Base-by-base conservation (phyloP, 2,888 invertebrate genomes). In the Tridacna crocea region DNA sequence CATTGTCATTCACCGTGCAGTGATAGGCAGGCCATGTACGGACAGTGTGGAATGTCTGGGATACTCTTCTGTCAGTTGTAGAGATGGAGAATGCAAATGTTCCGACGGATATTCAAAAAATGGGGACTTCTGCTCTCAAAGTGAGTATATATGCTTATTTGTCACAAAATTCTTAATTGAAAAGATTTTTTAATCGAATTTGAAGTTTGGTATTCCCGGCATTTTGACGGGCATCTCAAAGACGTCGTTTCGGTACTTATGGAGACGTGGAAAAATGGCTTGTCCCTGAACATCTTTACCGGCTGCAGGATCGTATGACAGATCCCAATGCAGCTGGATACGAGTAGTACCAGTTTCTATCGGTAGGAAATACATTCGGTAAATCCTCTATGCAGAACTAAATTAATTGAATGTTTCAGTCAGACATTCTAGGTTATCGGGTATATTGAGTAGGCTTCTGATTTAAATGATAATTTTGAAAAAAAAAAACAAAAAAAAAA, bases 81-180 rank as follows among this genome's bases (percentile, higher is more conserved):
- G 68, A 15, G 47, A 46, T n/a, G 47, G 47, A 17, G 0, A 19
- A 19, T 68, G 68, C 27, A 19, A 68, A 11, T 68, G 68, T n/a
- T 26, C 15, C n/a, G n/a, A 36, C n/a, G 68, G 68, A 2, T 68
- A 68, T 19, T 8, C 36, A 0, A 2, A 46, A 46, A 46, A 0
- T 27, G 68, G 68, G n/a, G 47, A 68, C 68, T 46, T 1, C 46
- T 68, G 68, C 46, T 19, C 19, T 6, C 13, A 17, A 46, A 47
- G 68, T 68, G 46, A 68, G 68, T 68, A 63, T 27, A 36, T 26
- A 22, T n/a, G 19, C 55, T 55, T 55, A 55, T 10, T 55, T 55
- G 55, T n/a, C n/a, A 19, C 55, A 10, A 17, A n/a, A 55, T 19
- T n/a, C n/a, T 2, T 19, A 55, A 17, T 55, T n/a, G n/a, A 1